Base-by-base conservation (phyloP, 30 jellyfish, hydroid and myxozoan species). In the Sanderia malayensis region DNA sequence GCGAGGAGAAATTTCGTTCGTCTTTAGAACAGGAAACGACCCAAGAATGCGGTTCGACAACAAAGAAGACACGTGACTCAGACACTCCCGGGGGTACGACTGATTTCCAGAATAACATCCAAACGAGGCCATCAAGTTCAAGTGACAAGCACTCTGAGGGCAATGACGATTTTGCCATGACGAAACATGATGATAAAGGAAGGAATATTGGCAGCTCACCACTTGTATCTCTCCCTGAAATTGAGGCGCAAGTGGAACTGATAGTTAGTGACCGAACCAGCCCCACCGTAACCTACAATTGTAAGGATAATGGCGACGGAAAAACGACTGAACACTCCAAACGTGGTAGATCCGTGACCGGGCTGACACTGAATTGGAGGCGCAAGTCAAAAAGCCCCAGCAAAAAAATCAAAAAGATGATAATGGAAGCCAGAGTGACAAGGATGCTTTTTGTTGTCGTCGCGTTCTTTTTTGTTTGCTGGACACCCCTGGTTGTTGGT, bases 401-500 rank as follows among this genome's bases (percentile, higher is more conserved):
- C 58, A 76, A 62, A 55, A 76, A 76, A 32, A 46, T 76, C 8
- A 76, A 53, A 47, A 76, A 63, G 72, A 67, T 82, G 41, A 27
- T 70, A 31, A 71, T 52, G 70, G 95, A 92, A 67, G 96, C 94
- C 18, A 79, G 86, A 74, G 71, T 80, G 6, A 92, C 99, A 30
- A 83, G 68, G 55, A 92, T 92, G 99, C 55, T 92, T 21, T 72
- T 92, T 33, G 86, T 85, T 52, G 95, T 92, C 0, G 99, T 92
- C 2, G 72, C 88, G 0, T 81, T 81, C 37, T 92, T 92, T 62
- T 92, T 92, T 60, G 17, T 92, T 4, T 92, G 99, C 46, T 92
- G 99, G 99, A 92, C 99, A 13, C 99, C 99, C n/a, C 58, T 92
- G 29, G 77, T 67, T 20, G 68, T 92, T 17, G 99, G 89, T 21